These are phyloP conservation scores for Rhynchophorus ferrugineus DNA, from an alignment of 1,140 invertebrate genomes.

Conservation along the genomic window DNA sequence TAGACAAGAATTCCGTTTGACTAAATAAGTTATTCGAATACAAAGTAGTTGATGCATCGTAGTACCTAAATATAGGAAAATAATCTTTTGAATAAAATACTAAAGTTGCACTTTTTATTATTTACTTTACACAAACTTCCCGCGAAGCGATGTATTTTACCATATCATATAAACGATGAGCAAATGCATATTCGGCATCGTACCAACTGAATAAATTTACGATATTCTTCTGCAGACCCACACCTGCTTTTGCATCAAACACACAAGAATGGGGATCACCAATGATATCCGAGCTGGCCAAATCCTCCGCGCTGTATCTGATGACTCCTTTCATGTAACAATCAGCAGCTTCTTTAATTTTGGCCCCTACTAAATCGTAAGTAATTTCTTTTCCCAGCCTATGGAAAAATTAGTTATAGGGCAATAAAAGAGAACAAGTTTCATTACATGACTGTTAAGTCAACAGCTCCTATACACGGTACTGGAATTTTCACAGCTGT, in stretches of 20 bases:
- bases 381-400: conserved; percentile 61
- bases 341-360: conserved; percentile 75
- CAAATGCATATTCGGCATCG: conserved; percentile 94
- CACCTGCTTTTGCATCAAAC: conserved; percentile 91
- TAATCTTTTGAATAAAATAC: no score
- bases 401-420: background rate
- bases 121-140: conserved; percentile 17
- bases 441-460: conserved; percentile 64
- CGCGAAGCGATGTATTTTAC: conserved; percentile 56
- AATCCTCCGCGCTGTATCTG: conserved; percentile 87
- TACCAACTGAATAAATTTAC: conserved; percentile 91
- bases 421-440: background rate
- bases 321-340: conserved; percentile 77
- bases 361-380: conserved; percentile 82
- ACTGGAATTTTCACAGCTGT: conserved; percentile 84
- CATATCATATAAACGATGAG: conserved; percentile 82
- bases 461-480: conserved; percentile 94
- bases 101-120: no score
- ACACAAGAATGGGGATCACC: conserved; percentile 79
- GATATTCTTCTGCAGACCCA: conserved; percentile 76
- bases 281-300: conserved; percentile 88
- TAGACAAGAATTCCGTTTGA: no score
- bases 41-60: no score
- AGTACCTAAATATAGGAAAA: no score
- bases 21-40: no score